Base-by-base conservation (phyloP, 2,888 invertebrate genomes). In the Xestia sexstrigata region DNA sequence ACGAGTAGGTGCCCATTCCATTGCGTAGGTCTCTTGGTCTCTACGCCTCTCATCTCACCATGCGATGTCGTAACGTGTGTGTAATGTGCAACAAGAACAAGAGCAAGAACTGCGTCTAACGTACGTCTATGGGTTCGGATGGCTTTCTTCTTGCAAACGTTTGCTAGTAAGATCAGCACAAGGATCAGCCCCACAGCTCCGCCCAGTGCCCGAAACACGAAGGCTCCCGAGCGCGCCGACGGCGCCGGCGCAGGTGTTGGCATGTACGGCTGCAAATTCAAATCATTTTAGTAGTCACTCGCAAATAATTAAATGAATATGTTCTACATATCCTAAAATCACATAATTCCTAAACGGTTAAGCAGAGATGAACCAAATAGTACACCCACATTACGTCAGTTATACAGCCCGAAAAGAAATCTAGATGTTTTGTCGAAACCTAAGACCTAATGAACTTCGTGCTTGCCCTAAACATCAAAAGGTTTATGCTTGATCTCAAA, bases 211-310 rank as follows among this genome's bases (percentile, higher is more conserved):
- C 7, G 17, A 23, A 0, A 1, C 11, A 1, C 0, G 30, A 1
- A 0, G 11, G 6, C 0, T 0, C 3, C 6, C 6, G 26, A 4
- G 1, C 2, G 13, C 6, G 1, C 1, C 4, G 9, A 11, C 9
- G 30, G 1, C n/a, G 6, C n/a, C 3, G 39, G 63, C 4, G 62
- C 15, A 0, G 23, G 30, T 15, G 23, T 23, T 26, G 23, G 68
- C 23, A 49, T 15, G 23, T 9, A 9, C 35, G 2, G 5, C 68
- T 68, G 49, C 23, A 30, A 49, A 49, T 49, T 49, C 15, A n/a
- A 49, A 68, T 49, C 5, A 30, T 47, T 20, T 42, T 26, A 58
- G 26, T 58, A 26, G 35, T 35, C n/a, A n/a, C 55, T 58, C 13
- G 58, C 1, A n/a, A 55, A 9, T 3, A 11, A 23, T 23, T 13